Evolutionary conservation across 2,113 vertebrate genomes (phyloP), one percentile per base, ranked within the genome.

Genomic region (Turdus rufiventris): DNA sequence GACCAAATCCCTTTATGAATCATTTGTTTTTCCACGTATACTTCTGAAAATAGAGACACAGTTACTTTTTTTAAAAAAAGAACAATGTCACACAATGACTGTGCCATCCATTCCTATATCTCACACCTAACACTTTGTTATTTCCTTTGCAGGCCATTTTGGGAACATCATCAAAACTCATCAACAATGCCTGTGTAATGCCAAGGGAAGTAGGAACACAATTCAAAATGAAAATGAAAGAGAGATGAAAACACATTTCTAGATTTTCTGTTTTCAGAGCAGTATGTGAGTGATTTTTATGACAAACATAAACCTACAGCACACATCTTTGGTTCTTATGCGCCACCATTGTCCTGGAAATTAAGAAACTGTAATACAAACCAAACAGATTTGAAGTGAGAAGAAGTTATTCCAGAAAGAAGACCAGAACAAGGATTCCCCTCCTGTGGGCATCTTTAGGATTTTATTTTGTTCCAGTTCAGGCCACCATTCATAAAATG

Each of bases 91-190:
- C 12, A 47, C 34, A 85, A 61, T 31, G 12, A 60, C 29, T 38
- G 4, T 34, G 7, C 12, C 5, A 11, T 2, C 2, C 14, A 21
- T 67, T 75, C 28, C 45, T 75, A 0, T 2, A 40, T 40, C 17
- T 80, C 47, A 81, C 21, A 84, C 9, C 10, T 45, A 45, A 20
- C 20, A 57, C 23, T 17, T 8, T n/a, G 23, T 72, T 91, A 70
- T 28, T 54, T 10, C 9, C 8, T 20, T 70, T 70, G 6, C 13
- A 88, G 34, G 7, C 8, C 34, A 62, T 38, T 88, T 53, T 28
- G 16, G 28, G 14, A 72, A 71, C 16, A 75, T 38, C 38, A 38
- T 38, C 38, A 56, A 86, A 86, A 65, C 17, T 33, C 7, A 47
- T 2, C n/a, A 83, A 23, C 0, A 0, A 77, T 25, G 10, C 26